A percentile compares a stretch with the other conserved stretches of the same genome.
These are phyloP conservation scores for Antennarius maculatus DNA, from an alignment of 2,797 vertebrate species.

Conservation along the genomic window DNA sequence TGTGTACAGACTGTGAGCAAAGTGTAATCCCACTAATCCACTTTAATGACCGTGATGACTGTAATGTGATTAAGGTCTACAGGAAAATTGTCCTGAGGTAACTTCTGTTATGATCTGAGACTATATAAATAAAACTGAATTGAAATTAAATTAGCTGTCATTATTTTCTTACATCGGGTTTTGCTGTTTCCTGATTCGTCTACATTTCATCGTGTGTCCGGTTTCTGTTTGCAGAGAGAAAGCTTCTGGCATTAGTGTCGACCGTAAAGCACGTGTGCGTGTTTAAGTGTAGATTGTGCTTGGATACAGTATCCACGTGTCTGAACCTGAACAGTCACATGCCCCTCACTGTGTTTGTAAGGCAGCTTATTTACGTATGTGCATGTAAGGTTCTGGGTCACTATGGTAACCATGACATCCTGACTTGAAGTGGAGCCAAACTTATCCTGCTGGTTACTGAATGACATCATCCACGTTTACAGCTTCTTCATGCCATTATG, in stretches of 20 bases:
- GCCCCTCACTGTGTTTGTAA: too few species aligned
- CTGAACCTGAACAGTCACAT: not conserved
- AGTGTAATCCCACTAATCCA: too few species aligned
- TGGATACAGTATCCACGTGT: too few species aligned
- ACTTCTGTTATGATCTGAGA: too few species aligned
- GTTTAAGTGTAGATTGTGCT: not conserved
- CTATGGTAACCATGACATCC: constrained; percentile 36
- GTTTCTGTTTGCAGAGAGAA: constrained; percentile 59
- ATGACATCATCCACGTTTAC: constrained; percentile 31
- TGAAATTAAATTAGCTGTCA: too few species aligned
- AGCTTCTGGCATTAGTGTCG: constrained; percentile 56
- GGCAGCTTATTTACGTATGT: too few species aligned
- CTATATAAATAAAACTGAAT: too few species aligned
- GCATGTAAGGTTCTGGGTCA: constrained; percentile 67
- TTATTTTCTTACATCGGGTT: not conserved
- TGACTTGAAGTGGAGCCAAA: constrained; percentile 7
- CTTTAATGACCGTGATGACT: too few species aligned
- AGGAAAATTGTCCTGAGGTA: too few species aligned
- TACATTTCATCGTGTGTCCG: constrained; percentile 43
- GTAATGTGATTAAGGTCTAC: too few species aligned
- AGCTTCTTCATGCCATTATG: too few species aligned
- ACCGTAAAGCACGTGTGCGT: constrained; percentile 12
- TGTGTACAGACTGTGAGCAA: too few species aligned
- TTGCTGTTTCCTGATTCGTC: constrained; percentile 17
- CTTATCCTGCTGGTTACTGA: constrained; percentile 26